A percentile compares a stretch with the other conserved stretches of the same genome.
These are phyloP conservation scores for Reticulitermes lucifugus DNA, from an alignment of 2,888 invertebrate genomes.

Conservation along the genomic window DNA sequence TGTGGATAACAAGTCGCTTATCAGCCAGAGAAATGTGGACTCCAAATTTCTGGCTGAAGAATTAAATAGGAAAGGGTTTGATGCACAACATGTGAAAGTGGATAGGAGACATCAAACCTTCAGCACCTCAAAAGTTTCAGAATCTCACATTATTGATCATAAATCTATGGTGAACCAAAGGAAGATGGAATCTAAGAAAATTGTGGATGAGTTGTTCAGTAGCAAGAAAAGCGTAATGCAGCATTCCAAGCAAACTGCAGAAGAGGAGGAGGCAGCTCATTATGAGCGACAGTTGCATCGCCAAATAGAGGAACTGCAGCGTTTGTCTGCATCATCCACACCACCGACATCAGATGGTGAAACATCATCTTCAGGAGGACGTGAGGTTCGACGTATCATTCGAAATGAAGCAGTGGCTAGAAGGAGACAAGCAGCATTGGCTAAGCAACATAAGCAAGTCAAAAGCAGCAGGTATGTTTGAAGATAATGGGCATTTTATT, in stretches of 20 bases:
- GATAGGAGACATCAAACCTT: constrained; percentile 17
- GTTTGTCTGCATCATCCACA: constrained; percentile 43
- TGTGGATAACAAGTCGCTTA: background rate
- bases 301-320: constrained; percentile 34
- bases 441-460: constrained; percentile 60
- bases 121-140: background rate
- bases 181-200: constrained; percentile 42
- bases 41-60: constrained; percentile 43
- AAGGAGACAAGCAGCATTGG: constrained; percentile 62
- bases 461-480: constrained; percentile 36
- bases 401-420: constrained; percentile 63
- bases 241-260: background rate
- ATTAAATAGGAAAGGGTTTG: constrained; percentile 20
- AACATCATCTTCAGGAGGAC: constrained; percentile 70
- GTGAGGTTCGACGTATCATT: constrained; percentile 73
- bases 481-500: too few relatives aligned
- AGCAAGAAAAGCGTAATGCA: constrained; percentile 7
- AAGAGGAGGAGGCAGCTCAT: constrained; percentile 29
- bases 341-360: constrained; percentile 68
- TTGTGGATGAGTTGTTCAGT: constrained; percentile 41
- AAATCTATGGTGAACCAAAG: constrained; percentile 25
- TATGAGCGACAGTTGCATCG: constrained; percentile 33
- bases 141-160: constrained; percentile 2
- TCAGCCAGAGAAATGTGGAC: constrained; percentile 40
- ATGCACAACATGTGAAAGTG: background rate